These are phyloP conservation scores for Hafferia zeledoni DNA, from an alignment of 2,797 vertebrate species.

Conservation along the genomic window DNA sequence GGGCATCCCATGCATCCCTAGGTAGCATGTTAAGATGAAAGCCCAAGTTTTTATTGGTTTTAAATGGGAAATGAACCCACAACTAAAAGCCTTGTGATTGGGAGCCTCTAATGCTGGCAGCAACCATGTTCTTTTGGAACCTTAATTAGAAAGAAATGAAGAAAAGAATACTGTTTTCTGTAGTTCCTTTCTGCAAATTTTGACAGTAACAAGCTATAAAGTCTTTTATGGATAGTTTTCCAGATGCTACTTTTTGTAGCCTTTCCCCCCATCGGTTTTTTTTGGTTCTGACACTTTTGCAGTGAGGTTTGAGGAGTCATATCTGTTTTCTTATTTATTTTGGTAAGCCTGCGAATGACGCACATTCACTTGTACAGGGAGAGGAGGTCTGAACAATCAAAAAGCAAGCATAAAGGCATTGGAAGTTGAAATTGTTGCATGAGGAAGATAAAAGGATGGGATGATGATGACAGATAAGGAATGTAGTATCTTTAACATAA, in stretches of 20 bases:
- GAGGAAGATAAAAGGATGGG: not conserved
- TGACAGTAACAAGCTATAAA: not conserved
- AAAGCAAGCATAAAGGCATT: not conserved
- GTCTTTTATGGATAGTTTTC: not conserved
- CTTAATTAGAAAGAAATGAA: not conserved
- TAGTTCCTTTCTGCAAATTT: not conserved
- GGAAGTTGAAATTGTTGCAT: not conserved
- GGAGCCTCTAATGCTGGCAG: not conserved
- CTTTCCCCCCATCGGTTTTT: not conserved
- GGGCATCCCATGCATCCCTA: not conserved
- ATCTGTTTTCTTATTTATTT: not conserved
- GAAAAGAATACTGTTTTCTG: not conserved
- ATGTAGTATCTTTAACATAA: not conserved
- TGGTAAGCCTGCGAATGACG: not conserved
- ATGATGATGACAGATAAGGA: not conserved
- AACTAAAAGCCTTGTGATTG: not conserved
- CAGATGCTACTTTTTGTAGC: not conserved
- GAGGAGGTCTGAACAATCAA: not conserved
- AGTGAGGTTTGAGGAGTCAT: not conserved
- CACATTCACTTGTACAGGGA: not conserved
- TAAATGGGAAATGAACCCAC: not conserved
- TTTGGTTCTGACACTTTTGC: not conserved
- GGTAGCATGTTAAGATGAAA: not conserved
- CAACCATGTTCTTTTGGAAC: not conserved
- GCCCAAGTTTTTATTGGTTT: not conserved